Evolutionary conservation across 1,140 invertebrate species (phyloP), one percentile per base, ranked within the genome.

Genomic region (Galleria mellonella): DNA sequence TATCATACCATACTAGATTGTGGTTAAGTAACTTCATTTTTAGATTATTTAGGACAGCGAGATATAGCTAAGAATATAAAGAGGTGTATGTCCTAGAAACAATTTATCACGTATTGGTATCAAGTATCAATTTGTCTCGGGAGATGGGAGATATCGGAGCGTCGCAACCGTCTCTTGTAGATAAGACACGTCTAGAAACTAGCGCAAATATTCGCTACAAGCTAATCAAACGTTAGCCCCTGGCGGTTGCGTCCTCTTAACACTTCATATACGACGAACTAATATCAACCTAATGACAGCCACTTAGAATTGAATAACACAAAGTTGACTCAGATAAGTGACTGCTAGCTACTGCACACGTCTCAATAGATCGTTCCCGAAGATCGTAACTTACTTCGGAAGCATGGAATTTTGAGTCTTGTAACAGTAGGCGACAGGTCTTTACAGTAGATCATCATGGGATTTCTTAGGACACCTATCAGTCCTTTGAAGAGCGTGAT

Each of bases 181-280:
- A 78, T 82, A 82, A 82, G 62, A 53, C 68, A 71, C 68, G 68
- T 46, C 38, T 53, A 46, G 53, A 61, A 65, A 70, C 57, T 65
- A 65, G 68, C 55, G 50, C 62, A 75, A 68, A 64, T 63, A 62
- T 59, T 63, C 48, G 51, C 59, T 62, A 61, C 48, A 51, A 54
- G 48, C 58, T 71, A 71, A 79, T 79, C 64, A 65, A 56, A 53
- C 45, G 31, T 51, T 55, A 49, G 61, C n/a, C n/a, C n/a, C n/a
- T n/a, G n/a, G n/a, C n/a, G n/a, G n/a, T n/a, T n/a, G n/a, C n/a
- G n/a, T 55, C 59, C 39, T 3, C 42, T 43, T 45, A 45, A 55
- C 48, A 54, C 48, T 39, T 45, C 50, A 43, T 35, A 42, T 29
- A 43, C 29, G 36, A 31, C 57, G 46, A 51, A 43, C 52, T 51